Evolutionary conservation across 2,888 invertebrate species (phyloP).

Genomic region (Cheilosia variabilis): DNA sequence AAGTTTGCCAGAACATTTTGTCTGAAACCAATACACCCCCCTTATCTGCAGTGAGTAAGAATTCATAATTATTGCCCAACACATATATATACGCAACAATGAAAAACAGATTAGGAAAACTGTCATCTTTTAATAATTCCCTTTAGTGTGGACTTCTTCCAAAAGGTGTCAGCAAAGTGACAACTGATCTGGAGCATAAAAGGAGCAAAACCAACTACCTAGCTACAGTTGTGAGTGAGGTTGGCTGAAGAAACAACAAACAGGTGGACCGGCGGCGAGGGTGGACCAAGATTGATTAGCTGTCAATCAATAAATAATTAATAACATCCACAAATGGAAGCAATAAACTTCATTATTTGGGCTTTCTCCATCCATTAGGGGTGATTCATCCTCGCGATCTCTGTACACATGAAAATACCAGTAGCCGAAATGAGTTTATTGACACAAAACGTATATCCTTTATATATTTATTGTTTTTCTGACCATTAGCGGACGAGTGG

Average conservation of each 20-base stretch:
- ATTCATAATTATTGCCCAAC: slow-evolving; percentile 4
- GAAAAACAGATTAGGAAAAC: slow-evolving; percentile 43
- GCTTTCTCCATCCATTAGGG: slow-evolving; percentile 28
- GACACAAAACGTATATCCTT: slow-evolving; percentile 1
- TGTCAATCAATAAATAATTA: slow-evolving; percentile 68
- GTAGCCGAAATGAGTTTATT: slow-evolving; percentile 37
- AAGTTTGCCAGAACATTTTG: too few species aligned
- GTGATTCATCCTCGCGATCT: slow-evolving; percentile 25
- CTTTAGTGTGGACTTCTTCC: slow-evolving; percentile 19
- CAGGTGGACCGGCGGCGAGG: slow-evolving; percentile 23
- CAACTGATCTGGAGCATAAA: slow-evolving; percentile 44
- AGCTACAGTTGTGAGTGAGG: neutral
- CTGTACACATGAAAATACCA: slow-evolving; percentile 18
- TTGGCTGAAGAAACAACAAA: neutral
- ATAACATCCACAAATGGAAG: slow-evolving; percentile 17
- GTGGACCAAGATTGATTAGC: slow-evolving; percentile 64
- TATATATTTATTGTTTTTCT: slow-evolving; percentile 6
- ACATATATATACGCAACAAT: slow-evolving; percentile 33
- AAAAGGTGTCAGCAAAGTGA: slow-evolving; percentile 55
- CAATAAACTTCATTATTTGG: slow-evolving; percentile 41
- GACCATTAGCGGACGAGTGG: slow-evolving; percentile 67
- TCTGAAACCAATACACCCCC: neutral
- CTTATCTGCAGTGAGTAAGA: neutral
- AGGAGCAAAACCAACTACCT: slow-evolving; percentile 19
- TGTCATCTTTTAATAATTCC: slow-evolving; percentile 56